A percentile compares a stretch with the other conserved stretches of the same genome.
Evolutionary conservation across 2,797 vertebrate genomes (phyloP).

Genomic region (Onychomys arenicola): DNA sequence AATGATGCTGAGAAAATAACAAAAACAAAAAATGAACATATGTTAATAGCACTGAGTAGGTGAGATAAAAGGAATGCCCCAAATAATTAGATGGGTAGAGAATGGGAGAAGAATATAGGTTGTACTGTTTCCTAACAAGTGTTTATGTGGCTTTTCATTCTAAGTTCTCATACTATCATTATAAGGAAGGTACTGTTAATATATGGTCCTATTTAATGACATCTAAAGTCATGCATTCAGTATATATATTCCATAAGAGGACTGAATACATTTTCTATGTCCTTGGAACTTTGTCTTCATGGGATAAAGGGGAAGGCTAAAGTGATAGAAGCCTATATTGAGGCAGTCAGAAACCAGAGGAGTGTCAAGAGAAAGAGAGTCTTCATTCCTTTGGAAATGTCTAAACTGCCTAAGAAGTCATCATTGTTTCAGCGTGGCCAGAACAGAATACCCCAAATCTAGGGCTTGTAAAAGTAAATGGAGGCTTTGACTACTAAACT

Average conservation of each 20-base stretch:
- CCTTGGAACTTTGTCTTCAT: neutral
- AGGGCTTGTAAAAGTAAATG: neutral
- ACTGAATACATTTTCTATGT: neutral
- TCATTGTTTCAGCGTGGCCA: neutral
- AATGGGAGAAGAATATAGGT: neutral
- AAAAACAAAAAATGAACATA: neutral
- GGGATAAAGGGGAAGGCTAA: neutral
- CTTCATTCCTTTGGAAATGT: neutral
- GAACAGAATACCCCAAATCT: slow-evolving; percentile 18
- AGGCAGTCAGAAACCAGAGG: neutral
- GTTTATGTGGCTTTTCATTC: slow-evolving; percentile 7
- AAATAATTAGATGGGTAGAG: slow-evolving; percentile 4
- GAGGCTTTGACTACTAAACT: neutral
- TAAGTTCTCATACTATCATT: neutral
- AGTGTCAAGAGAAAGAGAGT: neutral
- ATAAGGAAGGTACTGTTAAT: neutral
- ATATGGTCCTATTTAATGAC: neutral
- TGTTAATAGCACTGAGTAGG: neutral
- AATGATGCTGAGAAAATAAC: neutral
- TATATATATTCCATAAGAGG: neutral
- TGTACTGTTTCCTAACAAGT: neutral
- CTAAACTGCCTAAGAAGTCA: neutral
- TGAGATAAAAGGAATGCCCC: neutral
- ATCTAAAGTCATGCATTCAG: neutral
- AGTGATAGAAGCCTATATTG: neutral